Conservation (phyloP, 1,140 invertebrate genomes). For the Limonius californicus region DNA sequence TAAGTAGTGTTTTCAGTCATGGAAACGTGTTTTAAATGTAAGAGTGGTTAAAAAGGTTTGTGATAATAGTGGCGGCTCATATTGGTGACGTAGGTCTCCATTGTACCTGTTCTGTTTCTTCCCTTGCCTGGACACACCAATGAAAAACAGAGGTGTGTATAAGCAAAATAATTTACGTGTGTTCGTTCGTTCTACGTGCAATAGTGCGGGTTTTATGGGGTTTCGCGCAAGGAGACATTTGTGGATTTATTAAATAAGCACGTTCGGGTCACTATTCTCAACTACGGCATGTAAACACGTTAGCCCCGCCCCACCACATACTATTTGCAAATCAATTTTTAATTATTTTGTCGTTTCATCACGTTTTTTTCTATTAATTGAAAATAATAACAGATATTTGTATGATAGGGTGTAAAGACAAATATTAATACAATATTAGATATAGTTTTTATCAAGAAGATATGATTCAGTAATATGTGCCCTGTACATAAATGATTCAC, state of each 20-base stretch:
- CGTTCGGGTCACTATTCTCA: background rate
- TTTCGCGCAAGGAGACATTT: background rate
- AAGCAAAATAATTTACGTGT: background rate
- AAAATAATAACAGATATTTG: too few species aligned
- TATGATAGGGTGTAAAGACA: too few species aligned
- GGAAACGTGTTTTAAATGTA: conserved; percentile 13
- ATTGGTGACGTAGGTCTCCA: conserved; percentile 33
- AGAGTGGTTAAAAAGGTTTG: conserved; percentile 10
- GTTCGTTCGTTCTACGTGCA: background rate
- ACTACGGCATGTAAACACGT: conserved; percentile 36
- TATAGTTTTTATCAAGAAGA: background rate
- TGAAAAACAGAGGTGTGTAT: conserved; percentile 1
- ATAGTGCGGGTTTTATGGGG: conserved; percentile 2
- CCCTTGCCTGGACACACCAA: too few species aligned
- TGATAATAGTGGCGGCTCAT: conserved; percentile 20
- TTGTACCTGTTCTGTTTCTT: conserved; percentile 22
- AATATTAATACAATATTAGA: too few species aligned
- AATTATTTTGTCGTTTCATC: background rate
- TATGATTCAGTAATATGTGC: background rate
- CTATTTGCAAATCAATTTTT: conserved; percentile 32
- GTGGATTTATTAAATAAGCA: background rate
- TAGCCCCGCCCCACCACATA: conserved; percentile 38
- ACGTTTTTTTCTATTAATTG: too few species aligned
- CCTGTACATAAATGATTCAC: background rate
- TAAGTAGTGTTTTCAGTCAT: background rate